Evolutionary conservation across 2,888 invertebrate species (phyloP).

Genomic region (Rhagophthalmus giganteus): DNA sequence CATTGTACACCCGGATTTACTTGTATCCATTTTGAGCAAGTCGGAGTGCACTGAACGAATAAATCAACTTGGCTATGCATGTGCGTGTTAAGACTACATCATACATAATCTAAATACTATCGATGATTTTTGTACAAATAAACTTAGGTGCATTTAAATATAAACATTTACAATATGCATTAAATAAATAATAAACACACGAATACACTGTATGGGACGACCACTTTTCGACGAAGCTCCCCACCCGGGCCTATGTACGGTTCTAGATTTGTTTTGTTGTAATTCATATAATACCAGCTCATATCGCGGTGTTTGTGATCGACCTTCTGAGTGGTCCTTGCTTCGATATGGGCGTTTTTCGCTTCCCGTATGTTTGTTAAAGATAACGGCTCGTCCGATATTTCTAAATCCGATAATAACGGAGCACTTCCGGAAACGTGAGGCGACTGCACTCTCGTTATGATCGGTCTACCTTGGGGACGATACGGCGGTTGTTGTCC

Average conservation of each 20-base stretch:
- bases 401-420: conserved; percentile 35
- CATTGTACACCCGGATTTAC: no score
- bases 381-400: conserved; percentile 30
- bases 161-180: background rate
- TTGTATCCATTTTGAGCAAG: no score
- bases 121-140: background rate
- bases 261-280: conserved; percentile 64
- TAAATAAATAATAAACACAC: no score
- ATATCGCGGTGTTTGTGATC: conserved; percentile 58
- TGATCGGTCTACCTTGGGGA: conserved; percentile 60
- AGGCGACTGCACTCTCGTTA: conserved; percentile 63
- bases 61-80: background rate
- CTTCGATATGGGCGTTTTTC: conserved; percentile 26
- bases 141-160: background rate
- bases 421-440: conserved; percentile 42
- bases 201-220: no score
- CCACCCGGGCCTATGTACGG: conserved; percentile 35
- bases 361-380: conserved; percentile 33
- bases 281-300: conserved; percentile 87
- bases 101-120: no score
- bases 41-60: no score
- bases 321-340: conserved; percentile 54
- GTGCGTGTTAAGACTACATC: background rate
- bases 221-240: no score
- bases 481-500: conserved; percentile 56